Evolutionary conservation across 1,140 invertebrate genomes (phyloP).

Genomic region (Trachymyrmex cornetzi): DNA sequence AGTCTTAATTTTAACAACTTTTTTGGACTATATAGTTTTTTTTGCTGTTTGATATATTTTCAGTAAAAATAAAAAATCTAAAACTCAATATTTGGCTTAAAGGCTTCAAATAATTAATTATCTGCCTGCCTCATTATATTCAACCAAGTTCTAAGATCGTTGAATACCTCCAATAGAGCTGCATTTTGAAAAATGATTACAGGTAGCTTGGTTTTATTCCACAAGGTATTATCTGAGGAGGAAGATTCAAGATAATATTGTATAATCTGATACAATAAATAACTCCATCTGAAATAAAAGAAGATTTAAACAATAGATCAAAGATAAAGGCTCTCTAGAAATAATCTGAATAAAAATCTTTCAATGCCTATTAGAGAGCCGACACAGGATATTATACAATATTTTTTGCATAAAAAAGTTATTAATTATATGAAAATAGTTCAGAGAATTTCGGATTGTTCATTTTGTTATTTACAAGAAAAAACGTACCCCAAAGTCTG

Average conservation of each 20-base stretch:
- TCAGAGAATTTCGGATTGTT: background rate
- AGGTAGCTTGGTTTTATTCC: constrained; percentile 89
- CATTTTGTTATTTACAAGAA: background rate
- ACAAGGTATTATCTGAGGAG: constrained; percentile 87
- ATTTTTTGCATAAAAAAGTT: background rate
- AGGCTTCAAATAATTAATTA: background rate
- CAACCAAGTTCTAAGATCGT: constrained; percentile 5
- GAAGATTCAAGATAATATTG: constrained; percentile 85
- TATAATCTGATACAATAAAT: constrained; percentile 89
- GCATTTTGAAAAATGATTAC: constrained; percentile 96
- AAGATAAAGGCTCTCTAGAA: too few relatives aligned
- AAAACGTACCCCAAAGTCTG: constrained; percentile 84
- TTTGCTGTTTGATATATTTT: background rate
- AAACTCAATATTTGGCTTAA: background rate
- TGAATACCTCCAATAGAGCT: constrained; percentile 93
- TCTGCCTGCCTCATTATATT: background rate
- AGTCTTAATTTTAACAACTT: background rate
- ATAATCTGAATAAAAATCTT: too few relatives aligned
- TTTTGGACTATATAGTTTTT: background rate
- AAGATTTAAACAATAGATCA: too few relatives aligned
- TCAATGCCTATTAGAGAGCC: too few relatives aligned
- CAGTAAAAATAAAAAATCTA: background rate
- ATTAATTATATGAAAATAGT: background rate
- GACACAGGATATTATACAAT: too few relatives aligned
- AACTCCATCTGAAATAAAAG: constrained; percentile 90